Evolutionary conservation across 1,140 invertebrate species (phyloP), one percentile per base, ranked within the genome.

Genomic region (Tetramorium alpestre): DNA sequence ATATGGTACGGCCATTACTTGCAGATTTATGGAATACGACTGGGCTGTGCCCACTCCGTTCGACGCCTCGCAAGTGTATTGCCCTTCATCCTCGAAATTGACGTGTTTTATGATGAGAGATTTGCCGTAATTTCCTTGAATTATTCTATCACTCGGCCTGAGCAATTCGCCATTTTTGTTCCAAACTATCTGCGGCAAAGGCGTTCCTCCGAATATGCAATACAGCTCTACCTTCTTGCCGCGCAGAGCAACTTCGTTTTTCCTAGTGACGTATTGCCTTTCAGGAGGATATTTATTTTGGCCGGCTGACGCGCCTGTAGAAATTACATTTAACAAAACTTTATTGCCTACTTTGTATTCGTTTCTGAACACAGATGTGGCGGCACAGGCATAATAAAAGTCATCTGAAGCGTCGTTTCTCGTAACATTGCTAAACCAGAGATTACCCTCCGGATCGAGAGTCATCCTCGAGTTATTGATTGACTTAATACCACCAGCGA

Each of bases 401-500:
- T 98, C 97, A 16, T 97, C 96, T 73, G 97, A 98, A 8, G 97
- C 97, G 94, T 99, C 98, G n/a, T 96, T 93, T 77, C 97, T 96
- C 0, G 98, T 99, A 6, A 99, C 97, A 95, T 99, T 99, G 38
- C 98, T 98, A 95, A 99, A 99, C 97, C 98, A 99, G 0, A 99
- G 95, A 91, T 98, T 98, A 54, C 98, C 98, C 95, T 99, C 98
- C 0, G 98, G 98, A 95, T 99, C 98, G 18, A 99, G 96, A 4
- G 98, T 99, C 97, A 99, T 98, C 78, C 98, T 96, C 0, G 98
- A 98, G 91, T 98, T 98, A 93, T 99, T 99, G 78, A 99, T 98
- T 54, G 97, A 98, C 91, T 97, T 97, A 73, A 99, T 97, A 69
- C 97, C 97, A 38, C 98, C 98, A 64, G 96, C 96, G 0, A 96